phyloP scores from a whole-genome alignment of 2,888 invertebrate genomes.

The Cataglyphis albicans region DNA sequence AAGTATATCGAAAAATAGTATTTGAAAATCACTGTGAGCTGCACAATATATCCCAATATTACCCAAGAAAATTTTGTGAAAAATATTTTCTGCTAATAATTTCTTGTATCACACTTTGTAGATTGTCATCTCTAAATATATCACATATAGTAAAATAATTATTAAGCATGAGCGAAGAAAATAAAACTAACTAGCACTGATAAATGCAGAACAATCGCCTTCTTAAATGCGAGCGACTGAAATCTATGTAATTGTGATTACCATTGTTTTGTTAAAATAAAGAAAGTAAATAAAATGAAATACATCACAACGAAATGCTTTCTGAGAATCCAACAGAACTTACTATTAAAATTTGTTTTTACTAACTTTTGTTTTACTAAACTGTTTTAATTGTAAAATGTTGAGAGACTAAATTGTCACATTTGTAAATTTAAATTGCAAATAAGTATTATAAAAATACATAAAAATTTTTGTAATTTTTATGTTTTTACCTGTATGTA shows the following conservation, averaged over 20 bases:
- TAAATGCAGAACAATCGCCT: conserved; percentile 1
- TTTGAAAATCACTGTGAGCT: neutral
- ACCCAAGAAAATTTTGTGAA: conserved; percentile 17
- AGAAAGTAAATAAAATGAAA: conserved; percentile 45
- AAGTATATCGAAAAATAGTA: neutral
- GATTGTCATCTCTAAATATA: conserved; percentile 8
- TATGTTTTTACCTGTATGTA: neutral
- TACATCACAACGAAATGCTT: conserved; percentile 2
- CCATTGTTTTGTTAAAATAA: conserved; percentile 40
- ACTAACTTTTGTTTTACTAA: neutral
- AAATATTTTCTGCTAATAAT: conserved; percentile 34
- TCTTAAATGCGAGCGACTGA: conserved; percentile 35
- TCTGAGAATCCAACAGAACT: neutral
- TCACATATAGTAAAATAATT: conserved; percentile 23
- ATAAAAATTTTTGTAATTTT: neutral
- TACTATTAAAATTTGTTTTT: neutral
- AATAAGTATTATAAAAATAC: neutral
- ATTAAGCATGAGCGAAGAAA: conserved; percentile 3
- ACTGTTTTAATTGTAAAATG: neutral
- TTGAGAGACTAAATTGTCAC: neutral
- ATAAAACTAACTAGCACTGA: neutral
- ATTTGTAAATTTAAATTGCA: neutral
- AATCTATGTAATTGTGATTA: conserved; percentile 53
- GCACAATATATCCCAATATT: neutral
- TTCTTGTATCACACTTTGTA: conserved; percentile 26